Evolutionary conservation across 2,888 invertebrate genomes (phyloP), one percentile per base, ranked within the genome.

Genomic region (Polymixis flavicincta): DNA sequence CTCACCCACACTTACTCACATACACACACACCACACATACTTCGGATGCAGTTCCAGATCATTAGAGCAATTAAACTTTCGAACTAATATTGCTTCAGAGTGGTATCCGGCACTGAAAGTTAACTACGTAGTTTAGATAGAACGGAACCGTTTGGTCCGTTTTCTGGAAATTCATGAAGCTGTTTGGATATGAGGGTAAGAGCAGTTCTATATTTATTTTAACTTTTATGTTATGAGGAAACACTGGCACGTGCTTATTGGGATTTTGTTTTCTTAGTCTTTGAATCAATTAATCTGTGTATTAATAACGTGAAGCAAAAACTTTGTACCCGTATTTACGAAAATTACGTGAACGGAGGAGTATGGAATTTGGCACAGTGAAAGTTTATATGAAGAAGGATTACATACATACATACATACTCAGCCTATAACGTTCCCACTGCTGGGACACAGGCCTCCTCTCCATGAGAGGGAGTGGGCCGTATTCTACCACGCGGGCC

Each of bases 1-100:
- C 55, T 32, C 17, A 7, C 50, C 48, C 19, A 50, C 32, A 71
- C 42, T 25, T 25, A 19, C 52, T 32, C 13, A 8, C 28, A 55
- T 45, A 13, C 13, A 22, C n/a, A 19, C 48, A 9, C n/a, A 7
- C 2, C 63, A 59, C 59, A 61, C 69, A 59, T 59, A 73, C 64
- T 69, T 70, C 28, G 13, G 19, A 37, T 64, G 80, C 76, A 77
- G 63, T 73, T 81, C 59, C 66, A 54, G 42, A 71, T 82, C 59
- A 83, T 84, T 81, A 61, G 54, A 60, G 64, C 70, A 83, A 83
- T 83, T 81, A 81, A 68, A 83, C 63, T 77, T 84, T 60, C 42
- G 57, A 81, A 83, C 82, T 84, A 83, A 83, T 83, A 84, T 81
- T 71, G 32, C 67, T 61, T 48, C 63, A 32, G 72, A 42, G 59